Conservation (phyloP, 2,797 vertebrate genomes). For the Monodelphis domestica region DNA sequence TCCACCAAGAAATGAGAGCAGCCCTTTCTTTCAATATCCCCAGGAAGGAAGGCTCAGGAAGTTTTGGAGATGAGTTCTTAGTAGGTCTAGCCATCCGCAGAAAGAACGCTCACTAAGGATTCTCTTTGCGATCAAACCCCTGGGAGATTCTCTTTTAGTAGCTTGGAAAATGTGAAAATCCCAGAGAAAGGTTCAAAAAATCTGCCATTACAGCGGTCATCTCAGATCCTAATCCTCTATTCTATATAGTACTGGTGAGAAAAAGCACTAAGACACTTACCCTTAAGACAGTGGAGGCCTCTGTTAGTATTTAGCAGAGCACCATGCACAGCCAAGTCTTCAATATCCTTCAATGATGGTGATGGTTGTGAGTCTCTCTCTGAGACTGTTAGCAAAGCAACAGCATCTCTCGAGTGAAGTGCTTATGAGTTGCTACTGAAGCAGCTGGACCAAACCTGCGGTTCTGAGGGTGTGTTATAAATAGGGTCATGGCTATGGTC, state of each 20-base stretch:
- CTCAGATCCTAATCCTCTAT: slow-evolving; percentile 13
- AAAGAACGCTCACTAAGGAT: slow-evolving; percentile 42
- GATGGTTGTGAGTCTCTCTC: slow-evolving; percentile 64
- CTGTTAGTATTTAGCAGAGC: slow-evolving; percentile 49
- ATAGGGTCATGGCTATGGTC: slow-evolving; percentile 79
- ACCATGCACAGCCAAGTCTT: slow-evolving; percentile 52
- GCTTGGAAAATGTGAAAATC: slow-evolving; percentile 31
- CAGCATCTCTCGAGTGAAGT: slow-evolving; percentile 73
- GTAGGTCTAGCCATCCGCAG: neutral
- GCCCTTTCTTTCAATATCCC: slow-evolving; percentile 63
- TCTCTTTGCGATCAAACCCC: slow-evolving; percentile 32
- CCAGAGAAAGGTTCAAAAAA: slow-evolving; percentile 6
- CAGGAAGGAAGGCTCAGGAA: slow-evolving; percentile 43
- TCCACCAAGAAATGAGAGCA: slow-evolving; percentile 39
- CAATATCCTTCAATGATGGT: slow-evolving; percentile 63
- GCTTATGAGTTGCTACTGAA: slow-evolving; percentile 76
- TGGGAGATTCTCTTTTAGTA: slow-evolving; percentile 7
- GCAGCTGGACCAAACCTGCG: slow-evolving; percentile 79
- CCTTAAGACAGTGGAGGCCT: slow-evolving; percentile 69
- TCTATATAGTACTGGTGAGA: slow-evolving; percentile 2
- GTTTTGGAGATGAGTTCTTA: slow-evolving; percentile 25
- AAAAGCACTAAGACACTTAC: slow-evolving; percentile 73
- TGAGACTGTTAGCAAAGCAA: slow-evolving; percentile 68
- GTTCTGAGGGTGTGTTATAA: slow-evolving; percentile 77
- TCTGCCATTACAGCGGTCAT: neutral